Conservation (phyloP, 1,140 invertebrate genomes). For the Aporrectodea caliginosa region DNA sequence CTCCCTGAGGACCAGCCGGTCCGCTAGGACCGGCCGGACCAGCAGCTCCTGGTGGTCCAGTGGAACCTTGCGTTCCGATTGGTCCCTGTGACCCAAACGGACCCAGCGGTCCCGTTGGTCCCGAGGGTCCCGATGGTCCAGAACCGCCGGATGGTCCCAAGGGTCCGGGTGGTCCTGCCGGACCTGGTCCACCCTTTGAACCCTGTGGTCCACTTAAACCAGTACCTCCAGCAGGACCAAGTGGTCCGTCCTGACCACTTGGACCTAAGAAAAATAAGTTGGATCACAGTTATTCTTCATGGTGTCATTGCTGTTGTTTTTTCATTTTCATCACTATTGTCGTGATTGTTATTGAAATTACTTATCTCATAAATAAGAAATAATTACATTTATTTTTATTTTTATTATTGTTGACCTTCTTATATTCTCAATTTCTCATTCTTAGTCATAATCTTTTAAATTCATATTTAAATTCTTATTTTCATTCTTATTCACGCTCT, state of each 20-base stretch:
- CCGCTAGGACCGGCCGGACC: background rate
- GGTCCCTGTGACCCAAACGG: conserved; percentile 22
- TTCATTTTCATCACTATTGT: too few relatives aligned
- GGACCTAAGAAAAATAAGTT: background rate
- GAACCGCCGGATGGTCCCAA: conserved; percentile 19
- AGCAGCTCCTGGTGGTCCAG: conserved; percentile 1
- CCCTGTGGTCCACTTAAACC: background rate
- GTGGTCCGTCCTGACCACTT: background rate
- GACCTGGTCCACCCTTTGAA: background rate
- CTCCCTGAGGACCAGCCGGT: background rate
- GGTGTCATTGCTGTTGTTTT: too few relatives aligned
- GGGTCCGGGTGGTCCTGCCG: conserved; percentile 18
- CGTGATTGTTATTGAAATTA: too few relatives aligned
- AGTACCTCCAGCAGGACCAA: background rate
- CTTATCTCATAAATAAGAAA: too few relatives aligned
- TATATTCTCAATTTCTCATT: too few relatives aligned
- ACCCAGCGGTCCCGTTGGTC: conserved; percentile 22
- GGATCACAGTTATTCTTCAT: too few relatives aligned
- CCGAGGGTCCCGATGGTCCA: conserved; percentile 32
- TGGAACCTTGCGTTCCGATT: background rate
- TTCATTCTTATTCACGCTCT: too few relatives aligned
- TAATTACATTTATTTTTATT: too few relatives aligned
- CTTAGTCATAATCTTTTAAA: too few relatives aligned
- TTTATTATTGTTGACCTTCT: too few relatives aligned
- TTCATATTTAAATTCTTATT: too few relatives aligned